Evolutionary conservation across 1,140 invertebrate species (phyloP), one percentile per base, ranked within the genome.

Genomic region (Drosophila elegans): DNA sequence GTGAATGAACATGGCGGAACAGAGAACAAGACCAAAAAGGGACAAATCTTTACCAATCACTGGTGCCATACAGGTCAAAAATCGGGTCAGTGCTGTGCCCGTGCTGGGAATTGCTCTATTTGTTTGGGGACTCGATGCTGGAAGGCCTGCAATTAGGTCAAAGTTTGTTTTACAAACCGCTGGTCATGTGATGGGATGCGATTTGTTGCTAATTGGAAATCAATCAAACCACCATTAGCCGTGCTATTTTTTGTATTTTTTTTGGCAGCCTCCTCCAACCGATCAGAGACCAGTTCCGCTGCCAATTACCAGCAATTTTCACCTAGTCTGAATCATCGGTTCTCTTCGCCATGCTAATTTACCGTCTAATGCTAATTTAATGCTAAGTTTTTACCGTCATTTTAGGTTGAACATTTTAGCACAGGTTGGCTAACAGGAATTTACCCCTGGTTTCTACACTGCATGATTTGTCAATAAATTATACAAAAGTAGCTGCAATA

Each of bases 21-120:
- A 69, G 9, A 69, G 9, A 54, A 59, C 45, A 36, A 48, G 49
- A 48, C 68, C 52, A 72, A 38, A 5, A 16, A 42, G 44, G 16
- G 32, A 6, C 10, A 32, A 36, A 74, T 38, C 67, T 77, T 91
- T 92, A 92, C 91, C 91, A 85, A 92, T 91, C 45, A 92, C 91
- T 54, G 91, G 91, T 71, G 91, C 91, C 90, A 92, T 91, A 66
- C 91, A 92, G 78, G 90, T 86, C 80, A 92, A 73, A 77, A 92
- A 91, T 51, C 91, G 77, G 45, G 91, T 91, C 77, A 92, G 73
- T 41, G 90, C 75, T 46, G 91, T 85, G 62, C 86, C 90, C 36
- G 83, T 85, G 67, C 73, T 63, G 61, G 62, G 56, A 66, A 62
- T 41, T 51, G 55, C 46, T 64, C 52, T 72, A 48, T 49, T 62